These are phyloP conservation scores for Pardosa pseudoannulata DNA, from an alignment of 2,888 invertebrate genomes.

Conservation along the genomic window DNA sequence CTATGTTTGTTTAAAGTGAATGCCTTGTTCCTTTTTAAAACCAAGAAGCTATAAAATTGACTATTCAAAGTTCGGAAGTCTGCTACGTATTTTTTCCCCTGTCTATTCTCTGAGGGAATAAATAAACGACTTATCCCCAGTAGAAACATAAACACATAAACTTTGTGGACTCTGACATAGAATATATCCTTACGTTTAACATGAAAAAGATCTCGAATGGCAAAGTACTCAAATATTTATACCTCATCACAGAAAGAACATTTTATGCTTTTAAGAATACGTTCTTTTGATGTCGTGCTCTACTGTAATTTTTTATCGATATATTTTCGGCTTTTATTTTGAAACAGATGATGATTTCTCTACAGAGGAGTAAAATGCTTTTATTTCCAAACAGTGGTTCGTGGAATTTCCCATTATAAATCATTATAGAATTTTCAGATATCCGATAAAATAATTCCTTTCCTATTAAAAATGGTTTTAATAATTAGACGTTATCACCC, in stretches of 20 bases:
- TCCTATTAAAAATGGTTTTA: too few species aligned
- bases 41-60: slow-evolving; percentile 9
- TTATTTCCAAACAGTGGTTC: neutral
- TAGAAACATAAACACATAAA: slow-evolving; percentile 12
- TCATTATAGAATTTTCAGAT: neutral
- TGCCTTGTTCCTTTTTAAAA: neutral
- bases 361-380: neutral
- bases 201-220: slow-evolving; percentile 15
- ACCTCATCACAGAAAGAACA: slow-evolving; percentile 2
- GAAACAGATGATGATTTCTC: neutral
- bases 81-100: neutral
- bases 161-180: slow-evolving; percentile 9
- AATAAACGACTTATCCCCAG: slow-evolving; percentile 10
- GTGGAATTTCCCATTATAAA: neutral
- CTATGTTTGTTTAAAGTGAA: neutral
- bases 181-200: slow-evolving; percentile 1
- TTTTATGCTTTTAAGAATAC: slow-evolving; percentile 10
- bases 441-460: too few species aligned
- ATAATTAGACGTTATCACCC: too few species aligned
- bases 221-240: slow-evolving; percentile 15
- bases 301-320: neutral
- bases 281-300: slow-evolving; percentile 4
- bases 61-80: neutral
- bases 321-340: neutral
- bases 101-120: neutral